Conservation (phyloP, 2,797 vertebrate genomes). For the Oreortyx pictus region DNA sequence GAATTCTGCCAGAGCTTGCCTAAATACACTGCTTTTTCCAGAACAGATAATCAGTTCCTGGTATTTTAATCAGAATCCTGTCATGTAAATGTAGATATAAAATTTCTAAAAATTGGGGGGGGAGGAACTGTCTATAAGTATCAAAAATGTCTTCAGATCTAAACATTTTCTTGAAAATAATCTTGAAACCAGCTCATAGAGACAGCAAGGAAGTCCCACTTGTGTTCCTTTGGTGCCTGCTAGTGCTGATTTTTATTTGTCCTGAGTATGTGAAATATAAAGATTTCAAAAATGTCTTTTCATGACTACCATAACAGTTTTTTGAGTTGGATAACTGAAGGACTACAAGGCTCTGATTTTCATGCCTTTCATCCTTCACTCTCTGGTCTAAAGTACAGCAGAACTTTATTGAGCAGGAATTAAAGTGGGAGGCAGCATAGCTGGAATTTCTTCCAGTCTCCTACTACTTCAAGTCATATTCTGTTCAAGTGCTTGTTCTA, state of each 20-base stretch:
- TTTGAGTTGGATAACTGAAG: neutral
- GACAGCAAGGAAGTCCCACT: neutral
- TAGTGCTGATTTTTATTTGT: neutral
- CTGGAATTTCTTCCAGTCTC: constrained; percentile 68
- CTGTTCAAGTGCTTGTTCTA: constrained; percentile 34
- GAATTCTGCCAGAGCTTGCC: neutral
- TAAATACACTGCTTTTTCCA: neutral
- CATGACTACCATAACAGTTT: neutral
- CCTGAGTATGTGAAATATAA: neutral
- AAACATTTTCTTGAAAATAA: neutral
- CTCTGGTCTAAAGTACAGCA: constrained; percentile 30
- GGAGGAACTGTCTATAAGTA: neutral
- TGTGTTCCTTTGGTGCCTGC: neutral
- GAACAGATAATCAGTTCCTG: neutral
- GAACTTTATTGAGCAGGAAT: constrained; percentile 62
- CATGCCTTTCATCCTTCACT: neutral
- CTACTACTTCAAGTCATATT: constrained; percentile 9
- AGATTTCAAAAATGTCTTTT: neutral
- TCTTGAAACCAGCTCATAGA: neutral
- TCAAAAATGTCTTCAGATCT: neutral
- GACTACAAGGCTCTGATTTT: neutral
- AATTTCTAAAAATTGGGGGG: neutral
- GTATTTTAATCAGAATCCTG: neutral
- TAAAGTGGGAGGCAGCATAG: constrained; percentile 55
- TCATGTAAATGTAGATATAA: neutral